Evolutionary conservation across 2,888 invertebrate genomes (phyloP).

Genomic region (Crioceris asparagi): DNA sequence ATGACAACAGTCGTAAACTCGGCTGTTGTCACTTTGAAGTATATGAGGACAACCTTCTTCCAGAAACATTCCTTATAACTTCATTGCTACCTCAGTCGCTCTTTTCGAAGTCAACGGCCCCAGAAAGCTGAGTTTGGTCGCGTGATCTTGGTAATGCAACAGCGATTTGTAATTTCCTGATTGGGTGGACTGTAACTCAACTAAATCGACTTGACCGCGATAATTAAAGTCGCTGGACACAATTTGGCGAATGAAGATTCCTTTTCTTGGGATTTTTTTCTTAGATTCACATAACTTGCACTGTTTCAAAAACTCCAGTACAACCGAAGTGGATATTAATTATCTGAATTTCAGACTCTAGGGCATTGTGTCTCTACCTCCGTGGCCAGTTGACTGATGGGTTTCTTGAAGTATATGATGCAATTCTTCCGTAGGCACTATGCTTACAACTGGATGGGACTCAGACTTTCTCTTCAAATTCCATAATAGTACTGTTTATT

Average conservation of each 20-base stretch:
- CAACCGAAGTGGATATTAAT: neutral
- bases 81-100: slow-evolving; percentile 7
- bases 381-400: neutral
- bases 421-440: neutral
- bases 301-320: neutral
- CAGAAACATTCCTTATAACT: slow-evolving; percentile 16
- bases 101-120: slow-evolving; percentile 11
- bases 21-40: slow-evolving; percentile 18
- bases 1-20: slow-evolving; percentile 3
- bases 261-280: neutral
- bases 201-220: slow-evolving; percentile 11
- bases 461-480: neutral
- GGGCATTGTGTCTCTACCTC: neutral
- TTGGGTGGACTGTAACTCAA: slow-evolving; percentile 12
- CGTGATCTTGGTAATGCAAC: slow-evolving; percentile 13
- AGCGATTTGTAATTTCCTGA: slow-evolving; percentile 14
- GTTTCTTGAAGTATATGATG: neutral
- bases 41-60: slow-evolving; percentile 14
- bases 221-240: neutral
- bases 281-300: neutral
- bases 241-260: neutral
- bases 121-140: slow-evolving; percentile 13
- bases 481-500: too few species aligned
- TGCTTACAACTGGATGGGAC: neutral
- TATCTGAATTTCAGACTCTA: neutral